Evolutionary conservation across 2,888 invertebrate species (phyloP), one percentile per base, ranked within the genome.

Genomic region (Anaspis maculata): DNA sequence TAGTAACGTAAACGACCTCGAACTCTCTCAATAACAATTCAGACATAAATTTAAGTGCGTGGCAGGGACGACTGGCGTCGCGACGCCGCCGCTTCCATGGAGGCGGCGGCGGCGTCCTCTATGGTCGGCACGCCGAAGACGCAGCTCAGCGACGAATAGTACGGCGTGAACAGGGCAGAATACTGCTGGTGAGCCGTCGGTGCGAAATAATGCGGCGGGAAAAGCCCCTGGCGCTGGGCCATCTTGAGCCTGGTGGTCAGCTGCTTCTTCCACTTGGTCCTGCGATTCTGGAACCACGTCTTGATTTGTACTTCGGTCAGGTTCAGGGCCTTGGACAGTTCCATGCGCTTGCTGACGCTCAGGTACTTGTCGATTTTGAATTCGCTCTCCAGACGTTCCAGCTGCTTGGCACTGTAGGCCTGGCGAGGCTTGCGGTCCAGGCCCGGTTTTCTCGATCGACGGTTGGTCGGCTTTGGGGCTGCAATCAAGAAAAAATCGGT

Each of bases 251-350:
- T 70, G 0, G 90, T 86, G 1, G 94, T 91, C 52, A 96, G 67
- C 57, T 96, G 95, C 54, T 96, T 96, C 68, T 96, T 94, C 94
- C 94, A 95, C 61, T 96, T 95, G 1, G 95, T 96, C 41, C 95
- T 72, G 36, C 95, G 73, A 60, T 95, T 92, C 65, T 92, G 91
- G 61, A 94, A 94, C 94, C 94, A 94, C 0, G 94, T 94, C 62
- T 95, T 95, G 46, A 95, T 92, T 68, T 95, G 94, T 0, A 92
- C 92, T 67, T 95, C 94, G 0, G 92, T 92, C 25, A 95, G 71
- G 45, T 79, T 84, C 16, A 96, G 65, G 0, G 83, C 81, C 62
- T 90, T 88, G 1, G 94, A 92, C 3, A 96, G 70, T 52, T 95
- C 92, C 82, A 92, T 84, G 32, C 96, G 72, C 62, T 95, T 96